Base-by-base conservation (phyloP, 2,113 vertebrate species). In the Lepus europaeus region DNA sequence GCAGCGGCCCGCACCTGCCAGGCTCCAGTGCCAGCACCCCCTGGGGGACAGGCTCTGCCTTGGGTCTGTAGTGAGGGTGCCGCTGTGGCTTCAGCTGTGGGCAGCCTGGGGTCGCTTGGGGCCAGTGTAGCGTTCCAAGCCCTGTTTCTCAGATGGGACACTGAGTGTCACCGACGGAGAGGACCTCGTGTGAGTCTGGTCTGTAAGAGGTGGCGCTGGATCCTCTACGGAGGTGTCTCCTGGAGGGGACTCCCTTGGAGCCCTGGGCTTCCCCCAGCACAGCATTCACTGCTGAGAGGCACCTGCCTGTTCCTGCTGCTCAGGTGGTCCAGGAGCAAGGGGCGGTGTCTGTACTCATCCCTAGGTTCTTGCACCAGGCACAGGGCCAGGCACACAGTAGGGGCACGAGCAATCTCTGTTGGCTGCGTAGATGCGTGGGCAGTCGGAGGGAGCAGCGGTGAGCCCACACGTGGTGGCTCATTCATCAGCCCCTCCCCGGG, bases 401-500 rank as follows among this genome's bases (percentile, higher is more conserved):
- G 56, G 64, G 22, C 39, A 25, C 12, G 39, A 1, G 36, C n/a
- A 64, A 61, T 86, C 64, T 56, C 63, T 70, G 53, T 14, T 4
- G 36, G 59, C 33, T 59, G 73, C 6, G 0, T 73, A 85, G 86
- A 72, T 8, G 29, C 63, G 25, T 1, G 23, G 88, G 23, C 12
- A 53, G 73, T 33, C 27, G n/a, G 74, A 89, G n/a, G 16, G 59
- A 36, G 14, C 9, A 16, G 74, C 0, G 19, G 76, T 33, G 51
- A 27, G 20, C 7, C 39, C 4, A 49, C 1, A 4, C 27, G 0
- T 0, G 14, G 51, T 0, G 0, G 61, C 97, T 96, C 95, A 20
- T 95, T 95, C 86, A 96, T 94, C 91, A 81, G 94, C 0, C 1
- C 78, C 64, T 97, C 97, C 96, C 92, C 56, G 88, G 96, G 97